These are phyloP conservation scores for Tetranychus truncatus DNA, from an alignment of 2,888 invertebrate species.

Conservation along the genomic window DNA sequence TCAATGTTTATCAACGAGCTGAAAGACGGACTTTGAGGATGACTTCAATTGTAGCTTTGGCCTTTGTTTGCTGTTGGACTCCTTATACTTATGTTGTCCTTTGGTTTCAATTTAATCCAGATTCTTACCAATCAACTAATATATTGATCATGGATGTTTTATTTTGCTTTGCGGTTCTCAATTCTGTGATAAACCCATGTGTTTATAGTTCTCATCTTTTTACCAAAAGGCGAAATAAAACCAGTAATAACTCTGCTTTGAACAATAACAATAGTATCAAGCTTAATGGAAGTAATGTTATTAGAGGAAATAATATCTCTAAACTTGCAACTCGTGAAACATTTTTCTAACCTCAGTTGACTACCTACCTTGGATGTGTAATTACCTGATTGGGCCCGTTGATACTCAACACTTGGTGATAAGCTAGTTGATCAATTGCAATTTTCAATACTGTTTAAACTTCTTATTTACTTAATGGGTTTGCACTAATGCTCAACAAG, in stretches of 20 bases:
- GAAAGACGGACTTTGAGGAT: neutral
- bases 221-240: neutral
- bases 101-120: conserved; percentile 6
- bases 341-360: neutral
- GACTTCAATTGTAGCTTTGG: neutral
- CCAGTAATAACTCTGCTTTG: neutral
- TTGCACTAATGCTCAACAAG: too few relatives aligned
- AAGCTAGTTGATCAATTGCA: too few relatives aligned
- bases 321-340: neutral
- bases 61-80: conserved; percentile 10
- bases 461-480: too few relatives aligned
- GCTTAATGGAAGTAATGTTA: neutral
- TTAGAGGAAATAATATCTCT: neutral
- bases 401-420: neutral
- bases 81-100: conserved; percentile 5
- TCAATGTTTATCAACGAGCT: conserved; percentile 5
- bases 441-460: too few relatives aligned
- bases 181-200: conserved; percentile 9
- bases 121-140: neutral
- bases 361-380: neutral
- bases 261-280: neutral
- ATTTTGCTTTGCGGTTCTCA: neutral
- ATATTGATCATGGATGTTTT: neutral
- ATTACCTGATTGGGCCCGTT: neutral
- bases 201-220: conserved; percentile 9